Conservation (phyloP, 1,140 invertebrate genomes). For the Marisa cornuarietis region DNA sequence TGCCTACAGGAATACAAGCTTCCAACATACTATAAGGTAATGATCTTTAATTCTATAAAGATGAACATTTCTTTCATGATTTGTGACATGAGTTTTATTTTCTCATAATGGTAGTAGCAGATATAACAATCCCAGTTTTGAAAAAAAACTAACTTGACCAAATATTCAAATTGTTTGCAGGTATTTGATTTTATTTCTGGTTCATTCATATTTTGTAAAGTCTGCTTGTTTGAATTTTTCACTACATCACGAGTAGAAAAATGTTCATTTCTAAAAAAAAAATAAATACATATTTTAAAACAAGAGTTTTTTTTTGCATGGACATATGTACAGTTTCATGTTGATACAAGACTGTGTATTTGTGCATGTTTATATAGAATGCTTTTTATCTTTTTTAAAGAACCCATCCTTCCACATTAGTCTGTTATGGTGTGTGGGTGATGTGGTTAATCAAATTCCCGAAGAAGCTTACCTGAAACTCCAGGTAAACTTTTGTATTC, state of each 20-base stretch:
- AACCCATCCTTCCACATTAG: slow-evolving; percentile 51
- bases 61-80: no score
- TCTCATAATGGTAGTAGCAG: neutral
- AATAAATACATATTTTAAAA: no score
- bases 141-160: neutral
- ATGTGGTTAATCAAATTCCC: slow-evolving; percentile 29
- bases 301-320: no score
- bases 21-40: slow-evolving; percentile 45
- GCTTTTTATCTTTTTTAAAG: slow-evolving; percentile 32
- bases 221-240: no score
- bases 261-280: no score
- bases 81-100: neutral
- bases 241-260: no score
- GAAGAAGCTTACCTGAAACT: slow-evolving; percentile 19
- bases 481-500: slow-evolving; percentile 26
- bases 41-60: neutral
- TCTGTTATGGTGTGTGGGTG: slow-evolving; percentile 46
- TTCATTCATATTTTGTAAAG: no score
- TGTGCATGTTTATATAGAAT: neutral
- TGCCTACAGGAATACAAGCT: slow-evolving; percentile 48
- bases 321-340: no score
- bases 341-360: neutral
- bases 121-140: neutral
- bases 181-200: no score
- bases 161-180: neutral